Percentiles rank a stretch among this genome's conserved stretches.
Evolutionary conservation across 2,888 invertebrate genomes (phyloP).

Genomic region (Antheraea yamamai): DNA sequence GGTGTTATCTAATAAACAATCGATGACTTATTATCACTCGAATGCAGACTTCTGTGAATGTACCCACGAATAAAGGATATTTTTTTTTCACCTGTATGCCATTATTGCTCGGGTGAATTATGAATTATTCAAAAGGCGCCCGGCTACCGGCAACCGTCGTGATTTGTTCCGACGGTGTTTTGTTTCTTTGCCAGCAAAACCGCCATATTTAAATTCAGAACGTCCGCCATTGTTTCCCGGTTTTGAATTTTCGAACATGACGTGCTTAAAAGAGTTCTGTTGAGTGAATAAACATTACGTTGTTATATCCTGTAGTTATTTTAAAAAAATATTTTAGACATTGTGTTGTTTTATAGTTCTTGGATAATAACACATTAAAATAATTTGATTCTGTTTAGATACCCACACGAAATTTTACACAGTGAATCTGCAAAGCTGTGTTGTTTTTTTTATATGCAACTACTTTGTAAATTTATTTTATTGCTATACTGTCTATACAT

Average conservation of each 20-base stretch:
- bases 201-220: slow-evolving; percentile 36
- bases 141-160: slow-evolving; percentile 38
- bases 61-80: slow-evolving; percentile 33
- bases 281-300: slow-evolving; percentile 18
- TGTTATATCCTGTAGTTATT: neutral
- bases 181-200: slow-evolving; percentile 49
- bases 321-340: neutral
- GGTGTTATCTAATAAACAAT: slow-evolving; percentile 68
- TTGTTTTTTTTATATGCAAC: too few species aligned
- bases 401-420: too few species aligned
- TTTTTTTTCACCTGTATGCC: slow-evolving; percentile 61
- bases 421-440: too few species aligned
- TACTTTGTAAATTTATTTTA: too few species aligned
- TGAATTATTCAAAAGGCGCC: slow-evolving; percentile 68
- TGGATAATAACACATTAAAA: too few species aligned
- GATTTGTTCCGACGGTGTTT: slow-evolving; percentile 60
- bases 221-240: slow-evolving; percentile 29
- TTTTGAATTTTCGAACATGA: slow-evolving; percentile 30
- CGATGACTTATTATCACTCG: slow-evolving; percentile 78
- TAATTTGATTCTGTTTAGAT: too few species aligned
- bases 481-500: too few species aligned
- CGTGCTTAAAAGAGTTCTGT: slow-evolving; percentile 26
- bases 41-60: slow-evolving; percentile 61
- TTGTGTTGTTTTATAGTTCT: too few species aligned
- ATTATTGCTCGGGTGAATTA: slow-evolving; percentile 66